Base-by-base conservation (phyloP, 1,140 invertebrate genomes). In the Mya arenaria region DNA sequence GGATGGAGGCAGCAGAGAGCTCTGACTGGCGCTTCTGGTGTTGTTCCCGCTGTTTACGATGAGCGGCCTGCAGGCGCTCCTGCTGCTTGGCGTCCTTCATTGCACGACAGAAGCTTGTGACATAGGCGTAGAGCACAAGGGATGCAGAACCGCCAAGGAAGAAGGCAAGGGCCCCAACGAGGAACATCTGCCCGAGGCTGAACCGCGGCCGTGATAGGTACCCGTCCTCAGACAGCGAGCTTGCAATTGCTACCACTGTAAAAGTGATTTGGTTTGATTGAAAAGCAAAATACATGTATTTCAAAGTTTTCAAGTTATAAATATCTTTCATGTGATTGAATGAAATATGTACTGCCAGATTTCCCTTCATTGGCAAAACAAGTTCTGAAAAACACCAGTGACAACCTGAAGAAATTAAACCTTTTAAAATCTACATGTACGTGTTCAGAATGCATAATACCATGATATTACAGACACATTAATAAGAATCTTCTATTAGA, bases 21-120 rank as follows among this genome's bases (percentile, higher is more conserved):
- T n/a, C n/a, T 5, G 74, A 78, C 23, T 62, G 60, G 10, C 62
- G 56, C 30, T 66, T 65, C 19, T 68, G 48, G 28, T 58, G 48
- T 19, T 71, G 77, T 37, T 82, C 66, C 34, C 56, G 55, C 41
- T 48, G 6, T 6, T 36, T 56, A 13, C 48, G 52, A n/a, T 82
- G 41, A 19, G 39, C 10, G 30, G 39, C 25, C 44, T 68, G 28
- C 37, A 65, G 44, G 10, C 65, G 63, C 28, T 79, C 77, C 62
- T 79, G 65, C 34, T 79, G 15, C 28, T 60, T 56, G 19, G 69
- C 79, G 5, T 82, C 68, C n/a, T 48, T 72, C 79, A 82, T 82
- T 0, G 79, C 79, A 10, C 58, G 68, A 15, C 68, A 56, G 36
- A 82, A 82, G 36, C 79, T 82, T 2, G 6, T 41, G 3, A 82